These are phyloP conservation scores for Amazona vittata DNA, from an alignment of 2,113 vertebrate species.

Conservation along the genomic window DNA sequence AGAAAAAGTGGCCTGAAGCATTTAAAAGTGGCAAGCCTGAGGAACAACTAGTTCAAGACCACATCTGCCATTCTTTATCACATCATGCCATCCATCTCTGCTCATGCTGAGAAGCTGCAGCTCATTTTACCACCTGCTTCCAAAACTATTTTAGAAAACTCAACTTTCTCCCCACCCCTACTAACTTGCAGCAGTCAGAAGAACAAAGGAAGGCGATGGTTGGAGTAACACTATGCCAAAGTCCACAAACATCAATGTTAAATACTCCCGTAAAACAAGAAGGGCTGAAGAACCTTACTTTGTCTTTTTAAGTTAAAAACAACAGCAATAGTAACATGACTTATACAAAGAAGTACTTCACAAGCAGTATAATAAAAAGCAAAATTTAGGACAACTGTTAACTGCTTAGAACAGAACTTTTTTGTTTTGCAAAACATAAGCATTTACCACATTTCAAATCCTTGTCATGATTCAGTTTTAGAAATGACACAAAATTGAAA, in stretches of 20 bases:
- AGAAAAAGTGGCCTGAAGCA: not conserved
- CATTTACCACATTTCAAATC: not conserved
- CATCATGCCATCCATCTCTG: not conserved
- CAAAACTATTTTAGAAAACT: not conserved
- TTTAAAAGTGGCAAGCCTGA: not conserved
- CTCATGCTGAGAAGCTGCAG: not conserved
- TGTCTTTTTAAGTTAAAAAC: not conserved
- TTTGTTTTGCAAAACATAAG: not conserved
- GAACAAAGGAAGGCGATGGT: not conserved
- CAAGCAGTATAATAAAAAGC: not conserved
- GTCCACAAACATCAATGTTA: not conserved
- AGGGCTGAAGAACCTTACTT: not conserved
- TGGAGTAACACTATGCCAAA: not conserved
- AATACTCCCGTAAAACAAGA: not conserved
- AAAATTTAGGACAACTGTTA: not conserved
- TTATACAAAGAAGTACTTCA: not conserved
- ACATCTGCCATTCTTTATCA: not conserved
- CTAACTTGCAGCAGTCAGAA: not conserved
- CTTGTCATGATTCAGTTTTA: not conserved
- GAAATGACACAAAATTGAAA: not conserved
- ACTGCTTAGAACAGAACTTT: not conserved
- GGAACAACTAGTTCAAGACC: not conserved
- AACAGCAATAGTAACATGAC: not conserved
- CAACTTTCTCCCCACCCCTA: not conserved
- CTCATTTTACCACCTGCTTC: not conserved